Percentiles rank a stretch among this genome's conserved stretches.
Evolutionary conservation across 2,113 vertebrate genomes (phyloP).

Genomic region (Blennius ocellaris): DNA sequence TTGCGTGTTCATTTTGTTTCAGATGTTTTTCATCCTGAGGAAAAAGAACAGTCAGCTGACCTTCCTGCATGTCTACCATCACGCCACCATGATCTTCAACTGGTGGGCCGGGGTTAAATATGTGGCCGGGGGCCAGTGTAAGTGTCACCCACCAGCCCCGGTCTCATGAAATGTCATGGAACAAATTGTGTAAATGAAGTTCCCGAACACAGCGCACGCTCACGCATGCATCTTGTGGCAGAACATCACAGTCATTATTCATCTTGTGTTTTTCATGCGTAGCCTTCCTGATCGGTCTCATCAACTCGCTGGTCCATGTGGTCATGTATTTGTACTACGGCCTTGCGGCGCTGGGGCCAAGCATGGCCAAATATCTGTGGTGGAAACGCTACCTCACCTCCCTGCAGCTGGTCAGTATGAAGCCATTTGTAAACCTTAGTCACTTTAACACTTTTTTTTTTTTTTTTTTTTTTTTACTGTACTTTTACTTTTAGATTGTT

Average conservation of each 20-base stretch:
- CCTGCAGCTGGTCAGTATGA: constrained; percentile 83
- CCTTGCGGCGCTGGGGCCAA: constrained; percentile 78
- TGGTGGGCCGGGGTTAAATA: constrained; percentile 88
- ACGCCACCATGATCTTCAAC: constrained; percentile 86
- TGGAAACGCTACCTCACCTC: constrained; percentile 85
- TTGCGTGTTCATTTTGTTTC: constrained; percentile 19
- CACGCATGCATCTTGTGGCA: not conserved
- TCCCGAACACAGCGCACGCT: not conserved
- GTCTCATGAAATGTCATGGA: not conserved
- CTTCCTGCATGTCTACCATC: constrained; percentile 88
- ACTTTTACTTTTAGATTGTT: too few relatives aligned
- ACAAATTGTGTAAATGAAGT: not conserved
- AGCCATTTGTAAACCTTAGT: too few relatives aligned
- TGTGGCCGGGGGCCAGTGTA: constrained; percentile 86
- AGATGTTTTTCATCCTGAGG: constrained; percentile 87
- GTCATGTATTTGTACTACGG: constrained; percentile 83
- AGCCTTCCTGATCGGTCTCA: constrained; percentile 83
- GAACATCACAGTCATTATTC: not conserved
- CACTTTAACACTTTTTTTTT: too few relatives aligned
- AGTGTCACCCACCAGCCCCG: constrained; percentile 15
- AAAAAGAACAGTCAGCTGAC: constrained; percentile 87
- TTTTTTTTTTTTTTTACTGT: too few relatives aligned
- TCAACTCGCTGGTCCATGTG: constrained; percentile 84
- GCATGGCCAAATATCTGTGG: constrained; percentile 79
- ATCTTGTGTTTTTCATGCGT: not conserved